Percentiles rank a stretch among this genome's conserved stretches.
phyloP scores from a whole-genome alignment of 2,113 vertebrate genomes.

The Quiscalus mexicanus region DNA sequence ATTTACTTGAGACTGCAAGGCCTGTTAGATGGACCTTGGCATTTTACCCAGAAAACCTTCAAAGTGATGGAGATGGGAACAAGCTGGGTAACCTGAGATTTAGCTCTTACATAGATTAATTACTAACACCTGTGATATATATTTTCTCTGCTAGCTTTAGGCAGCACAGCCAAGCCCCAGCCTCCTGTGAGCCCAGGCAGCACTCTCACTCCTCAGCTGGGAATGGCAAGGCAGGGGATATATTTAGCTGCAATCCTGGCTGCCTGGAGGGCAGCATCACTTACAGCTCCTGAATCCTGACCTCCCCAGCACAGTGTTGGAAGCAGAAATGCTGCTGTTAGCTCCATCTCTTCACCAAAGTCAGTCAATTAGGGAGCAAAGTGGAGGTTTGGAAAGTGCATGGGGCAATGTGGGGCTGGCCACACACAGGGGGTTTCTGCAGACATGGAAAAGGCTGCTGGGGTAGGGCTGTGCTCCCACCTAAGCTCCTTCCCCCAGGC shows the following conservation, averaged over 20 bases:
- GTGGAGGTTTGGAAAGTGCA: background rate
- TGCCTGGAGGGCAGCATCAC: background rate
- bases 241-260: background rate
- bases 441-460: background rate
- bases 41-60: background rate
- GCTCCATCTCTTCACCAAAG: background rate
- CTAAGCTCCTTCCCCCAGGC: rapidly evolving
- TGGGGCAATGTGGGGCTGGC: rapidly evolving
- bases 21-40: rapidly evolving
- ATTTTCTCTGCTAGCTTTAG: background rate
- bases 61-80: background rate
- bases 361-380: background rate
- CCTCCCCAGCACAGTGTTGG: background rate
- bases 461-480: rapidly evolving
- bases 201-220: background rate
- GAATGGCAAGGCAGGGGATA: background rate
- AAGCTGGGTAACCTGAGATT: background rate
- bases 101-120: background rate
- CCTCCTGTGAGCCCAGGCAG: background rate
- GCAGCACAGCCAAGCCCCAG: background rate
- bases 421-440: rapidly evolving
- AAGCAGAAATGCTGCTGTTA: background rate
- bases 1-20: background rate
- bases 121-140: background rate
- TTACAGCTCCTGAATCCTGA: rapidly evolving